Evolutionary conservation across 2,113 vertebrate genomes (phyloP).

Genomic region (cat (Felis catus)): DNA sequence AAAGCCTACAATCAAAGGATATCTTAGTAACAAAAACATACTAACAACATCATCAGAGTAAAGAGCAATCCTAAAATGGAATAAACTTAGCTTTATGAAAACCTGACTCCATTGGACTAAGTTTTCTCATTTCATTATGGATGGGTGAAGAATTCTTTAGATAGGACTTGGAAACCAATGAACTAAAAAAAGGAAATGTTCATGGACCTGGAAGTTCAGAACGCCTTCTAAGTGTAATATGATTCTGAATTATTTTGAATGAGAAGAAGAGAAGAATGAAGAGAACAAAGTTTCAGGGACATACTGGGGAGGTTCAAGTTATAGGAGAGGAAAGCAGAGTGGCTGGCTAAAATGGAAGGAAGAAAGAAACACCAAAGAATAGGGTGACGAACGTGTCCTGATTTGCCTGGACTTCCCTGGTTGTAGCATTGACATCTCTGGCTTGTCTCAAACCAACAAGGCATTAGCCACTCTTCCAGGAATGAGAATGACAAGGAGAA

Average conservation of each 20-base stretch:
- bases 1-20: neutral
- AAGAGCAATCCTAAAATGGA: neutral
- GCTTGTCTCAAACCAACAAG: neutral
- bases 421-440: neutral
- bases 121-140: neutral
- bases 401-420: neutral
- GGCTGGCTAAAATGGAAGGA: neutral
- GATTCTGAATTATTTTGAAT: neutral
- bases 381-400: fast-evolving
- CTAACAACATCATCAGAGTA: neutral
- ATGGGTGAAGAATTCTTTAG: neutral
- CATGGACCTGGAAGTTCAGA: neutral
- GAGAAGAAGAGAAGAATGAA: neutral
- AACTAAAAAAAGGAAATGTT: neutral
- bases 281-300: neutral
- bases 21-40: neutral
- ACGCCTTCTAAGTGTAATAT: neutral
- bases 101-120: neutral
- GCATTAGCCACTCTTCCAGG: neutral
- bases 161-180: neutral
- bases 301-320: fast-evolving
- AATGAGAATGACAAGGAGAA: neutral
- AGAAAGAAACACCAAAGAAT: neutral
- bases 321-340: neutral
- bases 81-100: neutral